A percentile compares a stretch with the other conserved stretches of the same genome.
Evolutionary conservation across 2,888 invertebrate species (phyloP).

Genomic region (Caenorhabditis sp.): DNA sequence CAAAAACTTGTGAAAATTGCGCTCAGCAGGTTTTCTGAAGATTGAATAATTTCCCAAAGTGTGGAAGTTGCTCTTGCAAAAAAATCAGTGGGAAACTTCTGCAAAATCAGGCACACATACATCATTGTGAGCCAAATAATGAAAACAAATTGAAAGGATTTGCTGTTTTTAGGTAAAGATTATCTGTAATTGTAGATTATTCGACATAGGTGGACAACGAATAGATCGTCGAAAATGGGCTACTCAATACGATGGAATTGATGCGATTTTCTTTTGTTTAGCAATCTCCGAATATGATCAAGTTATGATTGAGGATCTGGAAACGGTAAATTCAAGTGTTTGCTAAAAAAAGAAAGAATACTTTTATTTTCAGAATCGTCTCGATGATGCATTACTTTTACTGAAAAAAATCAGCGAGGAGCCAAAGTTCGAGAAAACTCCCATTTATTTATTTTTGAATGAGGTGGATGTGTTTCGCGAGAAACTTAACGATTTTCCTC

Average conservation of each 20-base stretch:
- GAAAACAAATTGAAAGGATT: too few species aligned
- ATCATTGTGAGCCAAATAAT: too few species aligned
- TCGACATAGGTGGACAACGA: slow-evolving; percentile 57
- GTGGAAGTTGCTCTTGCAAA: too few species aligned
- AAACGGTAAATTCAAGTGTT: slow-evolving; percentile 40
- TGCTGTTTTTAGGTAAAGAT: background rate
- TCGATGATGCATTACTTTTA: slow-evolving; percentile 51
- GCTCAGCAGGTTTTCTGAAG: too few species aligned
- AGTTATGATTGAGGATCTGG: slow-evolving; percentile 50
- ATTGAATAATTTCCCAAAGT: too few species aligned
- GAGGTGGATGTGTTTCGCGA: slow-evolving; percentile 62
- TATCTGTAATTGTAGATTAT: slow-evolving; percentile 36
- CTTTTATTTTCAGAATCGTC: slow-evolving; percentile 45
- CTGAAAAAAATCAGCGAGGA: slow-evolving; percentile 51
- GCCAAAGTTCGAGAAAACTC: slow-evolving; percentile 51
- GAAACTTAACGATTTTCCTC: slow-evolving; percentile 50
- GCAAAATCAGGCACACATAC: too few species aligned
- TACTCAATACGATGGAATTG: slow-evolving; percentile 61
- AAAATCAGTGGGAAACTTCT: too few species aligned
- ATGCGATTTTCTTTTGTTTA: slow-evolving; percentile 64
- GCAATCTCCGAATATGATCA: slow-evolving; percentile 65
- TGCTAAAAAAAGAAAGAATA: too few species aligned
- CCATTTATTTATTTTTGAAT: slow-evolving; percentile 60
- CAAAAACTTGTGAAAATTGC: too few species aligned
- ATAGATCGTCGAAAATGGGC: slow-evolving; percentile 60